Percentiles rank a stretch among this genome's conserved stretches.
Conservation (phyloP, 2,888 invertebrate genomes). For the Villa cingulata region DNA sequence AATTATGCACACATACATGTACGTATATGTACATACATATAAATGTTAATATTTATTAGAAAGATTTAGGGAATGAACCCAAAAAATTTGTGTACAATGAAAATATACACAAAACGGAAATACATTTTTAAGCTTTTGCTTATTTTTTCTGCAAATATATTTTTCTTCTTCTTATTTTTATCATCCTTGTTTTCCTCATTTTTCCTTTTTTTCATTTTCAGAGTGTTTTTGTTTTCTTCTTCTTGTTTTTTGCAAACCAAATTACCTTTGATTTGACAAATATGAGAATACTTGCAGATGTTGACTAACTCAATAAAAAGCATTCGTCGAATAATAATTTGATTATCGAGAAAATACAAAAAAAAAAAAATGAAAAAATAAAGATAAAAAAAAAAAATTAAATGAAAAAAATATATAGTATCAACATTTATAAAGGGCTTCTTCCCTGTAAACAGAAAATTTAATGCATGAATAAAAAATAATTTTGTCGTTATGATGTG, state of each 20-base stretch:
- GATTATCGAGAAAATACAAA: slow-evolving; percentile 3
- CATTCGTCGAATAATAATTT: slow-evolving; percentile 10
- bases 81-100: too few species aligned
- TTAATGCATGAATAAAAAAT: slow-evolving; percentile 15
- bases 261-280: slow-evolving; percentile 9
- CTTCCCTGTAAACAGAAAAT: slow-evolving; percentile 7
- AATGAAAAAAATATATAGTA: too few species aligned
- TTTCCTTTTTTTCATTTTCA: too few species aligned
- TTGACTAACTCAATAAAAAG: neutral
- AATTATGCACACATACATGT: too few species aligned
- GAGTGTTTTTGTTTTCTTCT: too few species aligned
- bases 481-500: slow-evolving; percentile 8
- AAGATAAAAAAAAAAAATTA: too few species aligned
- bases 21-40: too few species aligned
- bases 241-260: neutral
- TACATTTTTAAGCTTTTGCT: neutral
- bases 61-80: too few species aligned
- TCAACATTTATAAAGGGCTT: too few species aligned
- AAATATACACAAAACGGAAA: neutral
- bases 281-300: slow-evolving; percentile 13
- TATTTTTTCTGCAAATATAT: neutral
- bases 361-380: neutral
- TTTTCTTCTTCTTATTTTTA: neutral
- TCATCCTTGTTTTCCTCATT: neutral
- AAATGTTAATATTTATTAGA: too few species aligned